Percentiles rank a stretch among this genome's conserved stretches.
Evolutionary conservation across 2,888 invertebrate genomes (phyloP).

Genomic region (Digitonthophagus gazella): DNA sequence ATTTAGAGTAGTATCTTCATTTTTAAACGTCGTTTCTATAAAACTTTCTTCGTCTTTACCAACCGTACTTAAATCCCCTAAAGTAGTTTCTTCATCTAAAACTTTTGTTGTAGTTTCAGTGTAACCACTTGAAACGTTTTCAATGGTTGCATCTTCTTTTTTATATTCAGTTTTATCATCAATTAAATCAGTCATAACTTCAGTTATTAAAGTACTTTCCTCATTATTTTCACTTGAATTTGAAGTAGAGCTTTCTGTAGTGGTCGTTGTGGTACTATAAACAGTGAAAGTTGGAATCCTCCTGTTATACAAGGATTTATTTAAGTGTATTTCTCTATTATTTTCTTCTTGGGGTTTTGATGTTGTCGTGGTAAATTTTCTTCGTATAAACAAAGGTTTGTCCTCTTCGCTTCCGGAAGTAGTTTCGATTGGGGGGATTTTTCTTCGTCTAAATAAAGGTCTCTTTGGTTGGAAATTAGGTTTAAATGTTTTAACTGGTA

Average conservation of each 20-base stretch:
- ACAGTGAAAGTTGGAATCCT: conserved; percentile 18
- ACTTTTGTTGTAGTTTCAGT: neutral
- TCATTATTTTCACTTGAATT: neutral
- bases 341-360: neutral
- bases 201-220: neutral
- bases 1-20: neutral
- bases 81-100: neutral
- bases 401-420: too few relatives aligned
- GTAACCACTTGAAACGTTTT: neutral
- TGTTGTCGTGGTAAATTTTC: neutral
- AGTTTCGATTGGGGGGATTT: too few relatives aligned
- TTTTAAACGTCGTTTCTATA: neutral
- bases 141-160: neutral
- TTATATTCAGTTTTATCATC: neutral
- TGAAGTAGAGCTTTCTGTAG: conserved; percentile 13
- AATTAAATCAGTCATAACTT: neutral
- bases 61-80: neutral
- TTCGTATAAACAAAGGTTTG: too few relatives aligned
- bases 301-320: conserved; percentile 24
- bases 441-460: neutral
- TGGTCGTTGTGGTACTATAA: conserved; percentile 17
- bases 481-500: too few relatives aligned
- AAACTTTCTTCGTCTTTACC: neutral
- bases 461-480: neutral
- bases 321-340: conserved; percentile 8